These are phyloP conservation scores for Crypturellus tataupa DNA, from an alignment of 2,797 vertebrate genomes.

Conservation along the genomic window DNA sequence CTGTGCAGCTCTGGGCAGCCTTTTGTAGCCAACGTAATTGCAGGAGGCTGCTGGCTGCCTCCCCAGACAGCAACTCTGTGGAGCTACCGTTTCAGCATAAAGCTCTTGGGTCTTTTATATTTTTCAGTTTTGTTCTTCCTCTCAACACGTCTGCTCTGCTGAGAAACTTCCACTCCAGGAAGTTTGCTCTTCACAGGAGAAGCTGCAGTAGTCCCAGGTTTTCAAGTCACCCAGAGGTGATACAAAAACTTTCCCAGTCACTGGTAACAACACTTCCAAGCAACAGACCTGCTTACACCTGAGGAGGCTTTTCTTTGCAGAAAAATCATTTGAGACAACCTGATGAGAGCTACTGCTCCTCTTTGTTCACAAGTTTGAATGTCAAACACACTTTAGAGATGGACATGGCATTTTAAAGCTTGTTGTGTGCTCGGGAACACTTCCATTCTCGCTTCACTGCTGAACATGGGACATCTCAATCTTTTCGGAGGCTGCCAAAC, in stretches of 20 bases:
- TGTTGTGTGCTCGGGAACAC: neutral
- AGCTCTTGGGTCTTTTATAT: neutral
- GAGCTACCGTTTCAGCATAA: neutral
- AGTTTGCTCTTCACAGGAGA: neutral
- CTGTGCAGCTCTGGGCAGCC: neutral
- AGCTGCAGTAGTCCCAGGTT: neutral
- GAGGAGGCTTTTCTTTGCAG: neutral
- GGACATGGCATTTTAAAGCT: neutral
- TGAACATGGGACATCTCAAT: neutral
- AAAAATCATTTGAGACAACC: neutral
- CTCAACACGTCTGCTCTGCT: fast-evolving
- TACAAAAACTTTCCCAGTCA: neutral
- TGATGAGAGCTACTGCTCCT: neutral
- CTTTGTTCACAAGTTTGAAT: neutral
- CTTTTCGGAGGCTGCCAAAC: neutral
- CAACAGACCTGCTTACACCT: neutral
- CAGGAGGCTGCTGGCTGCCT: neutral
- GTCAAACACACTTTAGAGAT: neutral
- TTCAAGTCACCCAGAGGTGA: neutral
- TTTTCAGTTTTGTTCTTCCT: neutral
- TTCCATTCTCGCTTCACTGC: neutral
- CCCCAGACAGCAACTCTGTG: neutral
- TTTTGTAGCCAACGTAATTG: fast-evolving
- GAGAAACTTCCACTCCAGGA: neutral
- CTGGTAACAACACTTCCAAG: neutral